These are phyloP conservation scores for Numenius arquata DNA, from an alignment of 2,113 vertebrate genomes.

Conservation along the genomic window DNA sequence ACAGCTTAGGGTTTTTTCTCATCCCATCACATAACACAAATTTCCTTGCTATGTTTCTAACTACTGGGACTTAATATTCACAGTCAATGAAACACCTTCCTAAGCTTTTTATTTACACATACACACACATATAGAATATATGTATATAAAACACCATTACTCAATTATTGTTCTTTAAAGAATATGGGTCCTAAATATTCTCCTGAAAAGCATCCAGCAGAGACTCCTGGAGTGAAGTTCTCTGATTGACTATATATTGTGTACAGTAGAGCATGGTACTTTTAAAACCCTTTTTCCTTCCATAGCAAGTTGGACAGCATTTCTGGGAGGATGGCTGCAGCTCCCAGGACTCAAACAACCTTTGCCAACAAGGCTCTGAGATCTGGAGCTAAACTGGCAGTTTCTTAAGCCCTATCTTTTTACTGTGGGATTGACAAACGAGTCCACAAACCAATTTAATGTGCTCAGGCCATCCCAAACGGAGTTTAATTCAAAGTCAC, in stretches of 20 bases:
- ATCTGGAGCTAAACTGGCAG: not conserved
- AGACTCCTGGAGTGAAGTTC: not conserved
- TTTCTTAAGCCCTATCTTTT: not conserved
- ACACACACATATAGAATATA: not conserved
- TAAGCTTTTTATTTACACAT: not conserved
- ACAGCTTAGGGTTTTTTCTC: slow-evolving; percentile 14
- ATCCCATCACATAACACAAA: not conserved
- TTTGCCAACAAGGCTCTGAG: not conserved
- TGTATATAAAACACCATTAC: not conserved
- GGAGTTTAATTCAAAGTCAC: not conserved
- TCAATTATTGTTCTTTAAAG: not conserved
- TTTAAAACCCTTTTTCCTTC: not conserved
- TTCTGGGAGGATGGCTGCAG: not conserved
- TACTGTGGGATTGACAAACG: not conserved
- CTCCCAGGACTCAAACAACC: not conserved
- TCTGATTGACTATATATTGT: not conserved
- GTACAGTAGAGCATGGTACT: not conserved
- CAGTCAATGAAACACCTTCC: not conserved
- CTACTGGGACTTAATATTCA: not conserved
- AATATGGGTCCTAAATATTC: not conserved
- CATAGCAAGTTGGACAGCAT: not conserved
- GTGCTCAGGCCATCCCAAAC: not conserved
- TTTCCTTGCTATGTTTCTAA: slow-evolving; percentile 1
- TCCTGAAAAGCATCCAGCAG: not conserved
- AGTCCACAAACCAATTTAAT: not conserved